Evolutionary conservation across 1,140 invertebrate genomes (phyloP).

Genomic region (Lepidotrigona ventralis): DNA sequence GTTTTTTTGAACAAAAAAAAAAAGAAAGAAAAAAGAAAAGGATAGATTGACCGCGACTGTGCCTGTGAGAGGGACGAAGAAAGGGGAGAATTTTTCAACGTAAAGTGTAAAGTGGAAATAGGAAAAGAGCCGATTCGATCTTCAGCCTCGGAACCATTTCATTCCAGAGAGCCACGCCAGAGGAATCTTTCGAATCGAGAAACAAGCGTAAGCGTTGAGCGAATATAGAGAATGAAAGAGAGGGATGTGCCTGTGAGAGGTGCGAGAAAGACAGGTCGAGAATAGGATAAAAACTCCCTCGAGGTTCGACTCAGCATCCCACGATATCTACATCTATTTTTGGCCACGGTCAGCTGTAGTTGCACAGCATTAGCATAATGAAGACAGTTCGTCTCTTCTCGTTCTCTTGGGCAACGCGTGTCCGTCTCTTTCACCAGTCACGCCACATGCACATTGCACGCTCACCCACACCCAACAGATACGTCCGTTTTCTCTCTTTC

Average conservation of each 20-base stretch:
- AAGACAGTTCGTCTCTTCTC: conserved; percentile 68
- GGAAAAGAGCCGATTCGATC: conserved; percentile 63
- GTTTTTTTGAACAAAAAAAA: conserved; percentile 11
- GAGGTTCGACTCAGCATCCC: conserved; percentile 67
- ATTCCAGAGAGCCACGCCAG: conserved; percentile 41
- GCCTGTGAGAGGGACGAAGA: too few species aligned
- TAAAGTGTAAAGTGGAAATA: conserved; percentile 53
- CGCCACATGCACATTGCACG: background rate
- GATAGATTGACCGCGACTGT: background rate
- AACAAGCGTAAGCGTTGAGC: conserved; percentile 56
- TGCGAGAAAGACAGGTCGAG: conserved; percentile 41
- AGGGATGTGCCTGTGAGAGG: background rate
- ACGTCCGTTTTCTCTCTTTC: background rate
- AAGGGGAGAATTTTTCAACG: conserved; percentile 48
- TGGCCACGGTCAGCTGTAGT: conserved; percentile 73
- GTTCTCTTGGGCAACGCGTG: conserved; percentile 33
- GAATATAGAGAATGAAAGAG: conserved; percentile 38
- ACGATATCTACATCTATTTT: conserved; percentile 74
- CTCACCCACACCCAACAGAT: background rate
- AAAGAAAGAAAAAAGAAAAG: background rate
- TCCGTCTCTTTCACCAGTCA: conserved; percentile 43
- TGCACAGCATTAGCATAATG: conserved; percentile 77
- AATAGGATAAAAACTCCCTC: conserved; percentile 55
- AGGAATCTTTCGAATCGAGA: conserved; percentile 54
- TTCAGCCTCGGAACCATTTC: conserved; percentile 63